Evolutionary conservation across 2,797 vertebrate species (phyloP).

Genomic region (Mareca penelope): DNA sequence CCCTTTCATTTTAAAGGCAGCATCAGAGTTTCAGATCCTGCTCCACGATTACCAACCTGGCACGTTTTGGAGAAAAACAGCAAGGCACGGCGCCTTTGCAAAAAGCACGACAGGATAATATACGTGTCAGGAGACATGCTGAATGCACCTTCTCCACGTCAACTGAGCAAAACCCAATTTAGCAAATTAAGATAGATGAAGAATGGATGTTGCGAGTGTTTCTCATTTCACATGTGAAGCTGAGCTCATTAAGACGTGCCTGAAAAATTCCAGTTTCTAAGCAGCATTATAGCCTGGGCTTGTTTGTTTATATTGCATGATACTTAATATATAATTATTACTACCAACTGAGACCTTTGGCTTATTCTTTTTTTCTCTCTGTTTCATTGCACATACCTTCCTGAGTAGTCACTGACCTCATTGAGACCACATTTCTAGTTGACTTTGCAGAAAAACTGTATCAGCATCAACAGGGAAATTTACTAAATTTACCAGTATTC

Average conservation of each 20-base stretch:
- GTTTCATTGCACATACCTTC: slow-evolving; percentile 35
- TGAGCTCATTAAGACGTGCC: background rate
- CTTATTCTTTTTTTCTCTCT: slow-evolving; percentile 21
- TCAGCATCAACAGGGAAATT: slow-evolving; percentile 68
- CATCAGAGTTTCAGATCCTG: background rate
- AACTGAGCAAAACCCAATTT: background rate
- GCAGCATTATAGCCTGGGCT: slow-evolving; percentile 44
- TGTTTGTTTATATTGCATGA: slow-evolving; percentile 36
- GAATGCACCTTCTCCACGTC: background rate
- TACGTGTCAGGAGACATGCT: background rate
- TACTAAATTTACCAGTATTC: slow-evolving; percentile 43
- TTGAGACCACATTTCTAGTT: slow-evolving; percentile 51
- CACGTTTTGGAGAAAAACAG: background rate
- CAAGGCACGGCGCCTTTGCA: background rate
- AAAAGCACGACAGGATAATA: background rate
- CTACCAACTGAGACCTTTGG: background rate
- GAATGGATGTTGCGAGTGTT: background rate
- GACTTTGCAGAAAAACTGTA: slow-evolving; percentile 71
- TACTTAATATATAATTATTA: background rate
- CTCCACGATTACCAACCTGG: background rate
- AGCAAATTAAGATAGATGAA: background rate
- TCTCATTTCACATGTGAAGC: background rate
- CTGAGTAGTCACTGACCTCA: slow-evolving; percentile 54
- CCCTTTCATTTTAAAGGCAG: background rate
- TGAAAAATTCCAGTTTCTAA: slow-evolving; percentile 53